Evolutionary conservation across 1,140 invertebrate genomes (phyloP).

Genomic region (Temnothorax curvispinosus): DNA sequence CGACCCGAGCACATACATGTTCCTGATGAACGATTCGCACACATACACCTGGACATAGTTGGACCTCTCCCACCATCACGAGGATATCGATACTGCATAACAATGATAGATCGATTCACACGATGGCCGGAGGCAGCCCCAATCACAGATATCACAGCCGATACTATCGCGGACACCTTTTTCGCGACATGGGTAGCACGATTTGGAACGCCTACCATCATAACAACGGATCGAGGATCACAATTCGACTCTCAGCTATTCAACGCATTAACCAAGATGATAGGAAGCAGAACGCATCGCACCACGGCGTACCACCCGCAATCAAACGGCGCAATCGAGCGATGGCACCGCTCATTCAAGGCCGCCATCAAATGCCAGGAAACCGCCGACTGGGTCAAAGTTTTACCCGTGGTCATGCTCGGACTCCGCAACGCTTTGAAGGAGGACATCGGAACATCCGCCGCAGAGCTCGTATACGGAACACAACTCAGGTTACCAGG

Average conservation of each 20-base stretch:
- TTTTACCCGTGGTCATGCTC: too few relatives aligned
- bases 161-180: not conserved
- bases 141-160: not conserved
- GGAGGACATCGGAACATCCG: too few relatives aligned
- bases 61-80: not conserved
- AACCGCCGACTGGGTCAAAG: too few relatives aligned
- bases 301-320: too few relatives aligned
- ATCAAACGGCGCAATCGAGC: too few relatives aligned
- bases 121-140: conserved; percentile 13
- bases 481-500: too few relatives aligned
- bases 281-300: too few relatives aligned
- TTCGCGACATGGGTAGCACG: not conserved
- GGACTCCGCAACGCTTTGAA: too few relatives aligned
- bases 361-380: too few relatives aligned
- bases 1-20: not conserved
- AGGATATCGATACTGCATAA: not conserved
- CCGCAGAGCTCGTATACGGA: too few relatives aligned
- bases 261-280: too few relatives aligned
- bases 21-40: not conserved
- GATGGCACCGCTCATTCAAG: too few relatives aligned
- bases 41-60: conserved; percentile 21
- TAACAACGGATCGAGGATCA: conserved; percentile 19
- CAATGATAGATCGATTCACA: conserved; percentile 14
- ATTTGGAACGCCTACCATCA: not conserved
- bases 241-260: not conserved